These are phyloP conservation scores for Miltochrista miniata DNA, from an alignment of 2,888 invertebrate genomes.

Conservation along the genomic window DNA sequence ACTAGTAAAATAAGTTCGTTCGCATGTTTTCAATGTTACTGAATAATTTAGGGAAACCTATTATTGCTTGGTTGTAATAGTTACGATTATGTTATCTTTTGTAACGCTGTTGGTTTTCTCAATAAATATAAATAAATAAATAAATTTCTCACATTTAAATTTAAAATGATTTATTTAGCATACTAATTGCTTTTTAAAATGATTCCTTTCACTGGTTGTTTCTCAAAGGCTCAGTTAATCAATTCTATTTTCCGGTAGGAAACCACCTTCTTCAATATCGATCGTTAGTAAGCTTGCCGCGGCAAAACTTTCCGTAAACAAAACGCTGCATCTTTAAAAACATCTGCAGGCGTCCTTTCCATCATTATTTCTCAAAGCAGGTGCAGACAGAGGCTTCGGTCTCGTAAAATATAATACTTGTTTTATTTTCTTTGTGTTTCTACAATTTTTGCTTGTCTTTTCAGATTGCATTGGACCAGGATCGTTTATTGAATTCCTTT, in stretches of 20 bases:
- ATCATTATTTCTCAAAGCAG: slow-evolving; percentile 3
- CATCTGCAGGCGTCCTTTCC: neutral
- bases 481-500: neutral
- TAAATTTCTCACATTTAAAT: too few species aligned
- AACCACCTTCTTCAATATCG: neutral
- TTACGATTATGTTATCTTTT: too few species aligned
- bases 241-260: too few species aligned
- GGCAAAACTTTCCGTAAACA: neutral
- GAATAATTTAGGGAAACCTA: too few species aligned
- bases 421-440: neutral
- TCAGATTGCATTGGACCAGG: slow-evolving; percentile 1
- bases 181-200: too few species aligned
- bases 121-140: too few species aligned
- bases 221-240: too few species aligned
- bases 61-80: too few species aligned
- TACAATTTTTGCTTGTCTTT: slow-evolving; percentile 1
- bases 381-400: neutral
- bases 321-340: neutral
- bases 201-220: neutral
- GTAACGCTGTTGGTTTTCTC: too few species aligned
- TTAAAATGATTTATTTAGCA: too few species aligned
- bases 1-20: too few species aligned
- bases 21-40: too few species aligned
- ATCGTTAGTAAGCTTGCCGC: neutral
- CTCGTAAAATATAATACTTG: neutral